Evolutionary conservation across 1,140 invertebrate species (phyloP).

Genomic region (Bombus superbus): DNA sequence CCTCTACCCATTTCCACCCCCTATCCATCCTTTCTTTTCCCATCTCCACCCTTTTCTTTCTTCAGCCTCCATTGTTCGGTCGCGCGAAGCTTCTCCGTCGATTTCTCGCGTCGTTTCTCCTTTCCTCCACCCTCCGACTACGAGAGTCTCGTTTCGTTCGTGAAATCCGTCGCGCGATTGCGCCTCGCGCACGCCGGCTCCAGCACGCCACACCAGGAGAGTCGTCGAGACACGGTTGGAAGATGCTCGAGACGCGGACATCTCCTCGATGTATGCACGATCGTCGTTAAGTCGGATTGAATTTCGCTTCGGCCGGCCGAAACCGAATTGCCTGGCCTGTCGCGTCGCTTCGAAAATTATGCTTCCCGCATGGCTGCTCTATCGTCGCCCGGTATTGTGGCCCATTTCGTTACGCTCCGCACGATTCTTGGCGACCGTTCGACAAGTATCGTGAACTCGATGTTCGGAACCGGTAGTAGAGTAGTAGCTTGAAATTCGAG

Average conservation of each 20-base stretch:
- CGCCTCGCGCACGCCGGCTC: background rate
- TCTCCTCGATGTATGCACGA: slow-evolving; percentile 2
- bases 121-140: background rate
- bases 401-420: slow-evolving; percentile 1
- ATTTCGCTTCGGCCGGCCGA: slow-evolving; percentile 39
- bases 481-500: background rate
- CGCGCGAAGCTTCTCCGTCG: background rate
- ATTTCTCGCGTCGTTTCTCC: slow-evolving; percentile 33
- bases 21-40: slow-evolving; percentile 24
- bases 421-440: background rate
- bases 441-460: background rate
- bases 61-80: background rate
- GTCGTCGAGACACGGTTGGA: background rate
- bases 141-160: background rate
- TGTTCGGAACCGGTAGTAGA: background rate
- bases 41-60: background rate
- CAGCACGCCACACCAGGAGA: background rate
- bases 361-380: slow-evolving; percentile 23
- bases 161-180: slow-evolving; percentile 4
- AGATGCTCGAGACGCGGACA: background rate
- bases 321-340: slow-evolving; percentile 38
- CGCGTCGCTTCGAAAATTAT: slow-evolving; percentile 38
- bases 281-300: slow-evolving; percentile 31
- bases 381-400: background rate
- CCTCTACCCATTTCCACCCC: no score